Base-by-base conservation (phyloP, 2,888 invertebrate species). In the Melikaiella ostensackeni region DNA sequence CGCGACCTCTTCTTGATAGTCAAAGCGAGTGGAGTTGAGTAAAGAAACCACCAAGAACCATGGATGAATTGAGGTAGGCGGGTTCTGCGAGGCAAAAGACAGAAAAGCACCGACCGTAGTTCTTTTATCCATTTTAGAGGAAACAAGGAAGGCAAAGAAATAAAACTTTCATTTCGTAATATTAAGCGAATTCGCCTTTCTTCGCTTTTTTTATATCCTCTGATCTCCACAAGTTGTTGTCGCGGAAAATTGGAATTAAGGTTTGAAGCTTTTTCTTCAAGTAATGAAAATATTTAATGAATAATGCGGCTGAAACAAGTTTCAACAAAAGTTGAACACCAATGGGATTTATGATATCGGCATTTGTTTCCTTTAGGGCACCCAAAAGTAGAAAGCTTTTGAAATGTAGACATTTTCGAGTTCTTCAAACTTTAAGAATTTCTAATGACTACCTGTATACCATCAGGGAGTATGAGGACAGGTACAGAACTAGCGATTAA, bases 21-120 rank as follows among this genome's bases (percentile, higher is more conserved):
- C 46, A 70, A 70, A 70, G 27, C 46, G 30, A 70, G 30, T 70
- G 24, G 35, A 55, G 75, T 35, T 64, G 62, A 63, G 64, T 61
- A 66, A 61, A 46, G 33, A 73, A 79, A 75, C 57, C 27, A 19
- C 13, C 42, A 38, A 59, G 8, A 70, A 42, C 46, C 50, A 5
- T 70, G 5, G n/a, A 27, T 70, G 38, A 66, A 66, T 66, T 66
- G 27, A 66, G 42, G 42, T 70, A 16, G 27, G 11, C 11, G 5
- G 30, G 57, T 57, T 24, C n/a, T 24, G 57, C n/a, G 21, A 50
- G 46, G 27, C 30, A 46, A n/a, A 46, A 50, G 42, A 70, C 19
- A 70, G 46, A 70, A 70, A 64, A 57, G 57, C 57, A 57, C 21
- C 57, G 11, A 57, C 24, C 57, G 13, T 13, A 9, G 21, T 57